Evolutionary conservation across 2,797 vertebrate species (phyloP).

Genomic region (Melanotaenia parkinsoni): DNA sequence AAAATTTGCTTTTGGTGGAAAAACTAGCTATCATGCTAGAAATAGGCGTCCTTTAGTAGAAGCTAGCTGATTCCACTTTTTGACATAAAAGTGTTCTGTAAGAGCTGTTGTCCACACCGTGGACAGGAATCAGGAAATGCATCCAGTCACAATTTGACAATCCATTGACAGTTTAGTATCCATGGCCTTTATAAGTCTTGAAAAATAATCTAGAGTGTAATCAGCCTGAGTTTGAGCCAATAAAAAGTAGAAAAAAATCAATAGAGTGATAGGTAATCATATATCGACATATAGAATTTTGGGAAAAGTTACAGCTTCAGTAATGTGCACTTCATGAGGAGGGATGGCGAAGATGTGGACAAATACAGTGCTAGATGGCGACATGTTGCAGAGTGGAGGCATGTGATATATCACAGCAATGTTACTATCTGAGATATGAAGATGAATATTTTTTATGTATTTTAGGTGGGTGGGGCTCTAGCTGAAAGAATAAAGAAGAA

Average conservation of each 20-base stretch:
- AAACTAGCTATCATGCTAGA: too few relatives aligned
- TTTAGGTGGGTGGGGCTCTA: slow-evolving; percentile 36
- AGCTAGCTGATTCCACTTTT: too few relatives aligned
- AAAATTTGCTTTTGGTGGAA: too few relatives aligned
- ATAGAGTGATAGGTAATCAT: not conserved
- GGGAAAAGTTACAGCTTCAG: slow-evolving; percentile 13
- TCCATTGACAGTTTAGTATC: too few relatives aligned
- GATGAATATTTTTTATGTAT: slow-evolving; percentile 29
- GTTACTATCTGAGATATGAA: slow-evolving; percentile 19
- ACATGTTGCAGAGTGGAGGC: slow-evolving; percentile 2
- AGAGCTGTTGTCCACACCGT: too few relatives aligned
- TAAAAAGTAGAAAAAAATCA: not conserved
- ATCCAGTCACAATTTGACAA: too few relatives aligned
- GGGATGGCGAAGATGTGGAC: slow-evolving; percentile 19
- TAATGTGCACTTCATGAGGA: slow-evolving; percentile 7
- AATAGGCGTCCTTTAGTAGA: too few relatives aligned
- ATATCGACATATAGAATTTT: not conserved
- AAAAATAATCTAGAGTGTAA: not conserved
- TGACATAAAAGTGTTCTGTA: too few relatives aligned
- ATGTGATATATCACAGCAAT: slow-evolving; percentile 19
- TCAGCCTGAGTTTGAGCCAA: not conserved
- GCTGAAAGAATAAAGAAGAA: slow-evolving; percentile 24
- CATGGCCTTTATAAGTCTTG: not conserved
- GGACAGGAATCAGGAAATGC: too few relatives aligned
- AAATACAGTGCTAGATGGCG: slow-evolving; percentile 8